Percentiles rank a stretch among this genome's conserved stretches.
phyloP scores from a whole-genome alignment of 2,797 vertebrate species.

The Simalia tracyae region DNA sequence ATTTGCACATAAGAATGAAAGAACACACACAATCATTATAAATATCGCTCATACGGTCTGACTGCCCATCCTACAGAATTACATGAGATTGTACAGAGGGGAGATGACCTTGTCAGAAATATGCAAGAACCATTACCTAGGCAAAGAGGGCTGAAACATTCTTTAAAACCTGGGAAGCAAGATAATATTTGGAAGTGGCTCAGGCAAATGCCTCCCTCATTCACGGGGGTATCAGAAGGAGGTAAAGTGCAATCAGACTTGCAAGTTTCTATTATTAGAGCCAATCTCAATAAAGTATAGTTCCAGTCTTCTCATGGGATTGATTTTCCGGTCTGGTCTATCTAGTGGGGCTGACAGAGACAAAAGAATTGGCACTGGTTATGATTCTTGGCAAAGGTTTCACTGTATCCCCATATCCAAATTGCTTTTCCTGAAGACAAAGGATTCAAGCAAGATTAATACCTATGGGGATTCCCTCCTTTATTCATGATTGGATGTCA shows the following conservation, averaged over 20 bases:
- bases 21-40: neutral
- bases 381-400: neutral
- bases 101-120: neutral
- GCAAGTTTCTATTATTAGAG: neutral
- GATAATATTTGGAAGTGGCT: neutral
- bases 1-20: neutral
- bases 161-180: neutral
- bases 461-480: conserved; percentile 12
- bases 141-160: neutral
- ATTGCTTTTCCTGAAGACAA: conserved; percentile 1
- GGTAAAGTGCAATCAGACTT: neutral
- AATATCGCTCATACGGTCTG: neutral
- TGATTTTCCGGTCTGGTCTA: neutral
- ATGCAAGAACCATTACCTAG: neutral
- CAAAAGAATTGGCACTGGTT: conserved; percentile 7
- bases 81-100: neutral
- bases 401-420: neutral
- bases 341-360: neutral
- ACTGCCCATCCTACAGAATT: neutral
- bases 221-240: neutral
- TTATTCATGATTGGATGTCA: conserved; percentile 1
- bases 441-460: conserved; percentile 3
- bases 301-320: neutral
- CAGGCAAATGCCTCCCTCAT: neutral
- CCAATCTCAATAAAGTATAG: neutral